Evolutionary conservation across 2,797 vertebrate genomes (phyloP).

Genomic region (Protosalanx chinensis): DNA sequence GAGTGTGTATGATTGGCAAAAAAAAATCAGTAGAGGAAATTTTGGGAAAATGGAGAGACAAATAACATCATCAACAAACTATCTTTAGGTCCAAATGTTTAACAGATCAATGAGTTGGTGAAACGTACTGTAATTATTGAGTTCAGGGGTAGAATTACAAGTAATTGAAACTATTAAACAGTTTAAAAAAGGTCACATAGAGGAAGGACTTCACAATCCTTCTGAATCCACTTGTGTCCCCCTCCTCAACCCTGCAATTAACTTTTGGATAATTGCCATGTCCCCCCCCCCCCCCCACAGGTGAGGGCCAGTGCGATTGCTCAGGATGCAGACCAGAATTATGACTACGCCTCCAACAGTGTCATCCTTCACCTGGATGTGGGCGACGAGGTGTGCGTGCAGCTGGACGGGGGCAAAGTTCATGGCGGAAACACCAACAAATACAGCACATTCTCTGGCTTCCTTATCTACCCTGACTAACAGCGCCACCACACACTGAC

Average conservation of each 20-base stretch:
- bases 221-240: constrained; percentile 13
- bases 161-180: background rate
- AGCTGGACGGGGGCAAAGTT: constrained; percentile 91
- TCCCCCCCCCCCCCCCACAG: constrained; percentile 54
- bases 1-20: constrained; percentile 16
- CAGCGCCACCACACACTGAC: background rate
- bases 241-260: constrained; percentile 29
- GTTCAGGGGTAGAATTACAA: too few relatives aligned
- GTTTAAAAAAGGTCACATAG: background rate
- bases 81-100: background rate
- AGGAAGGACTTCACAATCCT: constrained; percentile 16
- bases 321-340: constrained; percentile 95
- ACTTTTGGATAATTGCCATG: constrained; percentile 35
- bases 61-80: background rate
- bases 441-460: constrained; percentile 96
- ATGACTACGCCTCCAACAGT: constrained; percentile 94
- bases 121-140: too few relatives aligned
- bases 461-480: constrained; percentile 95
- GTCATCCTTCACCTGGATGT: constrained; percentile 94
- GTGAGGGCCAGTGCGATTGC: constrained; percentile 93
- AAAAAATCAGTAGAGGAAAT: constrained; percentile 4
- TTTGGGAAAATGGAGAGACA: background rate
- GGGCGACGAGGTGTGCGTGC: constrained; percentile 91
- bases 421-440: constrained; percentile 96
- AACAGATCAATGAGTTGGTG: background rate